Percentiles rank a stretch among this genome's conserved stretches.
These are phyloP conservation scores for Papilio aristodemus DNA, from an alignment of 1,140 invertebrate genomes.

Conservation along the genomic window DNA sequence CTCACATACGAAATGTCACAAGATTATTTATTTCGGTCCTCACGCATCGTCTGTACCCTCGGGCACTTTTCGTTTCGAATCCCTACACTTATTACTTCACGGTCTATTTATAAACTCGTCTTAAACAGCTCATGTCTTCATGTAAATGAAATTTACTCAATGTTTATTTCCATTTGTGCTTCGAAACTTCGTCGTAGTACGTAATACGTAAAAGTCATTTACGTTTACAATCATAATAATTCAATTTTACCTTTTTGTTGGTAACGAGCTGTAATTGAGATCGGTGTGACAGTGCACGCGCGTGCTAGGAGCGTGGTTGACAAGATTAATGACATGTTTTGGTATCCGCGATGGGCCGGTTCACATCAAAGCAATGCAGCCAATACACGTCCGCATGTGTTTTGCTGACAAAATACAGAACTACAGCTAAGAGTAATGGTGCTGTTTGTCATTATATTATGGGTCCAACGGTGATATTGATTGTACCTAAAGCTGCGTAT, in stretches of 20 bases:
- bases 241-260: conserved; percentile 25
- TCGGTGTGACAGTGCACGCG: conserved; percentile 46
- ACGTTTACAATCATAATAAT: conserved; percentile 20
- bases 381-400: conserved; percentile 48
- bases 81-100: conserved; percentile 61
- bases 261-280: conserved; percentile 31
- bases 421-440: conserved; percentile 15
- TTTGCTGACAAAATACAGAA: conserved; percentile 57
- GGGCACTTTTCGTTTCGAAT: conserved; percentile 59
- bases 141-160: neutral
- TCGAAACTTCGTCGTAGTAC: too few relatives aligned
- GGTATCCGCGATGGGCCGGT: conserved; percentile 41
- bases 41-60: conserved; percentile 45
- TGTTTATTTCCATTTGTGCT: too few relatives aligned
- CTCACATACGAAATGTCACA: conserved; percentile 64
- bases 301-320: conserved; percentile 55
- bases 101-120: conserved; percentile 70
- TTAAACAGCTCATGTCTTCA: conserved; percentile 57
- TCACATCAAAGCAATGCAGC: conserved; percentile 55
- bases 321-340: conserved; percentile 61
- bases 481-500: too few relatives aligned
- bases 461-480: neutral
- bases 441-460: conserved; percentile 4
- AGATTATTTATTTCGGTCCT: conserved; percentile 70
- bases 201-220: neutral